A percentile compares a stretch with the other conserved stretches of the same genome.
phyloP scores from a whole-genome alignment of 2,113 vertebrate genomes.

The Uropsilus gracilis region DNA sequence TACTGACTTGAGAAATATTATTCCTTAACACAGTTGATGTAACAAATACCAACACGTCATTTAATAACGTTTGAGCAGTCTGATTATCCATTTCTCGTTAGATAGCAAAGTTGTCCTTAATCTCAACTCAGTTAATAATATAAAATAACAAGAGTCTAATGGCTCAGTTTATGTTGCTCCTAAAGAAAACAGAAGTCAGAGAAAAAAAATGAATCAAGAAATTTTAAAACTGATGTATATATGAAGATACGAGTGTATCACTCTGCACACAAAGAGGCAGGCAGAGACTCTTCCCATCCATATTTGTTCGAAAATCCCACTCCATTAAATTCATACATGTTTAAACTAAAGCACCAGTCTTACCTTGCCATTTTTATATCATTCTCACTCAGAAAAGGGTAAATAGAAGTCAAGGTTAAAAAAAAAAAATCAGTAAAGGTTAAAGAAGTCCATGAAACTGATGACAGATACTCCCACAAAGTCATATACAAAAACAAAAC shows the following conservation, averaged over 20 bases:
- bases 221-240: conserved; percentile 32
- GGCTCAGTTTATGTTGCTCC: neutral
- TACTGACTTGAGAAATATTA: neutral
- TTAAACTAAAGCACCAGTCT: conserved; percentile 44
- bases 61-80: conserved; percentile 21
- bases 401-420: too few relatives aligned
- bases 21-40: neutral
- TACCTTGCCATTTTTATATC: neutral
- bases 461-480: neutral
- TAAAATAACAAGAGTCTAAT: conserved; percentile 51
- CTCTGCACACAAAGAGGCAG: neutral
- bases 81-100: conserved; percentile 15
- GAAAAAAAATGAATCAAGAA: conserved; percentile 22
- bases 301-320: conserved; percentile 28
- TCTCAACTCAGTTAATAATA: conserved; percentile 24
- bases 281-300: neutral
- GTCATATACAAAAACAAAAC: neutral
- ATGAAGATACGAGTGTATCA: neutral
- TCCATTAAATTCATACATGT: neutral
- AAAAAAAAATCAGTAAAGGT: conserved; percentile 18
- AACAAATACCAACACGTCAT: conserved; percentile 12
- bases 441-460: conserved; percentile 28
- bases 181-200: neutral
- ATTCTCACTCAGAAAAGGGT: conserved; percentile 22
- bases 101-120: conserved; percentile 15